Percentiles rank a stretch among this genome's conserved stretches.
These are phyloP conservation scores for Dasysyrphus tricinctus DNA, from an alignment of 2,888 invertebrate genomes.

Conservation along the genomic window DNA sequence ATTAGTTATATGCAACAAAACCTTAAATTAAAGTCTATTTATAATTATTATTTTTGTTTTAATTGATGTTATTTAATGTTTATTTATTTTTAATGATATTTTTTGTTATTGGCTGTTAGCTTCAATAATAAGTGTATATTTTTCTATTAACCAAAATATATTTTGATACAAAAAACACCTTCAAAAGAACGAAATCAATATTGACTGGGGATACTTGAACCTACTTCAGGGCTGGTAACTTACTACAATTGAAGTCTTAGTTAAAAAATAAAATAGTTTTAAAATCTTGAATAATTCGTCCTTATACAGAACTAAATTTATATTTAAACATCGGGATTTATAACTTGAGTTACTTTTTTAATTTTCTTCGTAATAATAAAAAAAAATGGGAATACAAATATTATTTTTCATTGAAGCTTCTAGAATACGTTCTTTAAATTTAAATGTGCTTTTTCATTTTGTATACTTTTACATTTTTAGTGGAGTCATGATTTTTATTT, in stretches of 20 bases:
- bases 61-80: conserved; percentile 42
- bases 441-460: too few relatives aligned
- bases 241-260: too few relatives aligned
- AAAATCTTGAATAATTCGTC: not conserved
- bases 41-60: conserved; percentile 9
- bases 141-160: not conserved
- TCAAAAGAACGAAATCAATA: not conserved
- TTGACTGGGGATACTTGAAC: too few relatives aligned
- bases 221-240: too few relatives aligned
- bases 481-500: too few relatives aligned
- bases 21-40: conserved; percentile 3
- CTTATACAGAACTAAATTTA: not conserved
- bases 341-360: too few relatives aligned
- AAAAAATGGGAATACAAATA: too few relatives aligned
- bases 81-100: conserved; percentile 13
- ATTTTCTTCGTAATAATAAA: too few relatives aligned
- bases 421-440: too few relatives aligned
- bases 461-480: too few relatives aligned
- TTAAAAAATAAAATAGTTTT: not conserved
- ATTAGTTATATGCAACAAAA: conserved; percentile 35
- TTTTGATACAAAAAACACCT: too few relatives aligned
- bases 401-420: too few relatives aligned
- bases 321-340: not conserved
- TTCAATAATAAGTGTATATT: conserved; percentile 58
- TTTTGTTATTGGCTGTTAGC: conserved; percentile 62